Evolutionary conservation across 2,797 vertebrate species (phyloP).

Genomic region (Calcarius lapponicus): DNA sequence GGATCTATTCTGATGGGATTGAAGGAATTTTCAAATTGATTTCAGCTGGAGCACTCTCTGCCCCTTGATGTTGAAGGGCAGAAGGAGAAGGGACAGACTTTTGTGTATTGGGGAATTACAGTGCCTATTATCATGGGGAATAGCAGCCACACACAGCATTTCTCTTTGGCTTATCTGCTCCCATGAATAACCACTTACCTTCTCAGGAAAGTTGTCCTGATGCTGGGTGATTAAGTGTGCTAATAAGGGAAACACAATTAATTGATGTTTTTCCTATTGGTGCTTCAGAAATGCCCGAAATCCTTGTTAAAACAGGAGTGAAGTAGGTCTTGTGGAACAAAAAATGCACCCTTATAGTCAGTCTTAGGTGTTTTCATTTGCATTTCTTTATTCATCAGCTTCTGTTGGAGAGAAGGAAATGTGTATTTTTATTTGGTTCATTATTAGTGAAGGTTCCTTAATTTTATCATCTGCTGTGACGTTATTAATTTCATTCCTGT

Average conservation of each 20-base stretch:
- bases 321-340: conserved; percentile 39
- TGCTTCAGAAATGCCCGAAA: conserved; percentile 27
- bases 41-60: background rate
- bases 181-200: background rate
- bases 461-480: background rate
- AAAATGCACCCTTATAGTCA: conserved; percentile 49
- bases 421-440: background rate
- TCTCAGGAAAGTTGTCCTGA: background rate
- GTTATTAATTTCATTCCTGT: background rate
- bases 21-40: background rate
- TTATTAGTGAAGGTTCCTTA: conserved; percentile 11
- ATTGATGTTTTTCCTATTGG: background rate
- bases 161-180: background rate
- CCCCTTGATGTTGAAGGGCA: background rate
- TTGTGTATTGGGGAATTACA: background rate
- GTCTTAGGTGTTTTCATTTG: conserved; percentile 29
- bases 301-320: conserved; percentile 57
- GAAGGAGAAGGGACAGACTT: background rate
- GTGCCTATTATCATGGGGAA: background rate
- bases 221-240: background rate
- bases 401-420: background rate
- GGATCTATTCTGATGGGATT: background rate
- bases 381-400: background rate
- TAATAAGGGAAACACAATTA: background rate
- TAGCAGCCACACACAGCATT: background rate